Conservation (phyloP, 2,797 vertebrate genomes). For the Mormyrops boulengeri region DNA sequence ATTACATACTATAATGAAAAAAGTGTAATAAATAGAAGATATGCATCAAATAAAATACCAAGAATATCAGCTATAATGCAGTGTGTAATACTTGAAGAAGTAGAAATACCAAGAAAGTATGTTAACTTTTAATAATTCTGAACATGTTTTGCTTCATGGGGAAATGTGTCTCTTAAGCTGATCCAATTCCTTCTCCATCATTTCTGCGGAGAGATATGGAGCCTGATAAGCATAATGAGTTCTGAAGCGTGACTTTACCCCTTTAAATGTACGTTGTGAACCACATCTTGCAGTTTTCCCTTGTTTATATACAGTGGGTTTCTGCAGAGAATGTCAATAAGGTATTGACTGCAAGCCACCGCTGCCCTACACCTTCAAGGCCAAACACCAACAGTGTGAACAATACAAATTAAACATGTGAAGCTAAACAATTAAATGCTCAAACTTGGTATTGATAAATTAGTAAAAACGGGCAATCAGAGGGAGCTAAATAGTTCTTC, state of each 20-base stretch:
- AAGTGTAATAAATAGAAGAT: neutral
- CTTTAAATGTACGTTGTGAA: conserved; percentile 35
- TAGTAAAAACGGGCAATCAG: neutral
- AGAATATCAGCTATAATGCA: neutral
- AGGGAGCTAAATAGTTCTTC: neutral
- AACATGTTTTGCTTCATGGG: conserved; percentile 30
- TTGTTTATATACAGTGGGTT: conserved; percentile 27
- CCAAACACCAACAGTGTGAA: conserved; percentile 30
- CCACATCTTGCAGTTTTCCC: conserved; percentile 27
- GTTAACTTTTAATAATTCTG: conserved; percentile 35
- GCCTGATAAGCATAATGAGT: conserved; percentile 40
- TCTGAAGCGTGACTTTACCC: conserved; percentile 40
- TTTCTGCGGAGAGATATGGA: conserved; percentile 37
- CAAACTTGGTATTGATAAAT: neutral
- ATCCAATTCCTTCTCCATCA: conserved; percentile 43
- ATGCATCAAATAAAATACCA: neutral
- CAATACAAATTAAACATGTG: conserved; percentile 25
- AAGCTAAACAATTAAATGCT: neutral
- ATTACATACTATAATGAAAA: neutral
- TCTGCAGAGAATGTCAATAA: conserved; percentile 37
- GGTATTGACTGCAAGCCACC: conserved; percentile 36
- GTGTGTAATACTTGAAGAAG: neutral
- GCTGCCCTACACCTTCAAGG: conserved; percentile 37
- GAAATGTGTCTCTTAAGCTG: conserved; percentile 36
- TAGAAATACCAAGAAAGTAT: neutral